A percentile compares a stretch with the other conserved stretches of the same genome.
These are phyloP conservation scores for Lampris megalopsis DNA, from an alignment of 2,113 vertebrate species.

Conservation along the genomic window DNA sequence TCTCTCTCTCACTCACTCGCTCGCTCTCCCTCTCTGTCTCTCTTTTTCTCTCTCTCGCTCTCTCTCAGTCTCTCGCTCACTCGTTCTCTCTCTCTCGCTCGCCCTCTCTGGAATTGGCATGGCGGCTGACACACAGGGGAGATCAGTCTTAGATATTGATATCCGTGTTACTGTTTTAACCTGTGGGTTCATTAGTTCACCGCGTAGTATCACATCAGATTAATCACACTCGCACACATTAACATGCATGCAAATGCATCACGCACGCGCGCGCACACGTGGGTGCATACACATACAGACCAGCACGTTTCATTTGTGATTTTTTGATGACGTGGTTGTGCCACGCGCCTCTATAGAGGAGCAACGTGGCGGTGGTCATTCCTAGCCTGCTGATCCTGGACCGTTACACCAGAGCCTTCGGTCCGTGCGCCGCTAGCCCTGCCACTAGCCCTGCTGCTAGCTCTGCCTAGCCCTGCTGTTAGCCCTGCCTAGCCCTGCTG, in stretches of 20 bases:
- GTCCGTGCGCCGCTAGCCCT: conserved; percentile 30
- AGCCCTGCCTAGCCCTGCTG: no score
- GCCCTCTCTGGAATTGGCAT: neutral
- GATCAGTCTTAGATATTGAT: conserved; percentile 69
- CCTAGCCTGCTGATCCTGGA: conserved; percentile 55
- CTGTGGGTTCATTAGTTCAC: conserved; percentile 64
- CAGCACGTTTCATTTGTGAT: conserved; percentile 27
- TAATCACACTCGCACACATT: conserved; percentile 27
- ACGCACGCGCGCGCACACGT: neutral
- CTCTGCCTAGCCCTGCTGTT: neutral
- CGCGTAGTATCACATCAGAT: conserved; percentile 59
- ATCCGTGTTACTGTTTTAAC: conserved; percentile 57
- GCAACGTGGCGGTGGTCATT: conserved; percentile 42
- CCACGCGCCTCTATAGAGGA: conserved; percentile 23
- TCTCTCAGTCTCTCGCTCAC: neutral
- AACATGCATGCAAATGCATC: neutral
- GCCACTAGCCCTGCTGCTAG: neutral
- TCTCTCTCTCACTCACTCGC: neutral
- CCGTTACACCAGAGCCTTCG: conserved; percentile 54
- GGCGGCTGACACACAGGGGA: conserved; percentile 21
- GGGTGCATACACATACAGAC: neutral
- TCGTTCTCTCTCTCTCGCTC: neutral
- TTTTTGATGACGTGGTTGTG: conserved; percentile 41
- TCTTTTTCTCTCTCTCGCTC: neutral
- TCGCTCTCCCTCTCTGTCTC: conserved; percentile 6